These are phyloP conservation scores for Empidonax alnorum DNA, from an alignment of 2,113 vertebrate genomes.

Conservation along the genomic window DNA sequence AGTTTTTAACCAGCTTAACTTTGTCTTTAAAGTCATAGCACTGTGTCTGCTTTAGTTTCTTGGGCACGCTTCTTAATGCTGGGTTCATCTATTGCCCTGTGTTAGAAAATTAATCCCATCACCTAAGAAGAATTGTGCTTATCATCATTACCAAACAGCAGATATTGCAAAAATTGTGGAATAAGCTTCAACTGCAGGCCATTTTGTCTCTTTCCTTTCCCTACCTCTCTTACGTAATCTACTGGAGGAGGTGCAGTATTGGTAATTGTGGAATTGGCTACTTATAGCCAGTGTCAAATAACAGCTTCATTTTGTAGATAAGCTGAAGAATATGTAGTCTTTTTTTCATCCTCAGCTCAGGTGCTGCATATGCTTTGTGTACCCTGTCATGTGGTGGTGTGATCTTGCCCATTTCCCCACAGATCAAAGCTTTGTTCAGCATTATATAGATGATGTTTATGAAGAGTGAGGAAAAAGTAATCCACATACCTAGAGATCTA, in stretches of 20 bases:
- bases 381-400: not conserved
- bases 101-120: not conserved
- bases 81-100: not conserved
- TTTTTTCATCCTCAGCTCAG: not conserved
- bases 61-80: not conserved
- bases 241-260: not conserved
- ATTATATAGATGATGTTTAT: not conserved
- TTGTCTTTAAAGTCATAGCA: not conserved
- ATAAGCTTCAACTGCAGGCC: not conserved
- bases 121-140: not conserved
- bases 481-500: not conserved
- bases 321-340: not conserved
- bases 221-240: not conserved
- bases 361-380: not conserved
- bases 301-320: not conserved
- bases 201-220: not conserved
- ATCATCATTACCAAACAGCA: not conserved
- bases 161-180: not conserved
- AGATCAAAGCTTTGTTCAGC: not conserved
- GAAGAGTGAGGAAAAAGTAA: not conserved
- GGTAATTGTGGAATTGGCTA: not conserved
- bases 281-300: not conserved
- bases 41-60: not conserved
- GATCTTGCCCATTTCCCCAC: not conserved
- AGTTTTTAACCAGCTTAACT: not conserved